Evolutionary conservation across 2,797 vertebrate genomes (phyloP), one percentile per base, ranked within the genome.

Genomic region (Erethizon dorsatum): DNA sequence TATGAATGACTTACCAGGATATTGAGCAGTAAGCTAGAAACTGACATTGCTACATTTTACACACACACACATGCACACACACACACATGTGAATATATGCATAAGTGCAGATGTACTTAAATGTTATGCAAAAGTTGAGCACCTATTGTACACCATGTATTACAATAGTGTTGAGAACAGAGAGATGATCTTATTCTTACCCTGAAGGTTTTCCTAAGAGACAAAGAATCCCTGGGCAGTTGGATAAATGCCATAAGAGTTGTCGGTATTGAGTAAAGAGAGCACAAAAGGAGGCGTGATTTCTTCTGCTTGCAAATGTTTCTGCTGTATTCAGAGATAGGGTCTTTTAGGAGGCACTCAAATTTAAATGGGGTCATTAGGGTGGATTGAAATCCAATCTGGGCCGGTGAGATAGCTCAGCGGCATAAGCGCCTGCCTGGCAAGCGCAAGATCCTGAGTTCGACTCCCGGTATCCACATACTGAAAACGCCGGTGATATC

Each of bases 101-200:
- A 20, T 83, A 28, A 59, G 11, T 50, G 33, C 8, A 57, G 54
- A 59, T 61, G 31, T n/a, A 52, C 6, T 67, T 18, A 90, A 31
- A n/a, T 31, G 41, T 73, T 26, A 52, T 52, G n/a, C 17, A 37
- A 56, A 50, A n/a, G 54, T 69, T 83, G 89, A 75, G 63, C 67
- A 94, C 56, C 50, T 80, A 26, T 1, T 85, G 0, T 80, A n/a
- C 13, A 7, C 59, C 56, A 4, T 2, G 15, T 37, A 73, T 50
- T 88, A 17, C 75, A 50, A 50, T 84, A 20, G n/a, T 69, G 57
- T 41, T 67, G 82, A 56, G 17, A n/a, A 83, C 45, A 83, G 6
- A 96, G 22, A 95, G 18, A 63, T 54, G 28, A 61, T 59, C 63
- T 96, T 47, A 57, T 89, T n/a, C 28, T 33, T 90, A n/a, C 9